Percentiles rank a stretch among this genome's conserved stretches.
Evolutionary conservation across 2,113 vertebrate genomes (phyloP).

Genomic region (Mohoua ochrocephala): DNA sequence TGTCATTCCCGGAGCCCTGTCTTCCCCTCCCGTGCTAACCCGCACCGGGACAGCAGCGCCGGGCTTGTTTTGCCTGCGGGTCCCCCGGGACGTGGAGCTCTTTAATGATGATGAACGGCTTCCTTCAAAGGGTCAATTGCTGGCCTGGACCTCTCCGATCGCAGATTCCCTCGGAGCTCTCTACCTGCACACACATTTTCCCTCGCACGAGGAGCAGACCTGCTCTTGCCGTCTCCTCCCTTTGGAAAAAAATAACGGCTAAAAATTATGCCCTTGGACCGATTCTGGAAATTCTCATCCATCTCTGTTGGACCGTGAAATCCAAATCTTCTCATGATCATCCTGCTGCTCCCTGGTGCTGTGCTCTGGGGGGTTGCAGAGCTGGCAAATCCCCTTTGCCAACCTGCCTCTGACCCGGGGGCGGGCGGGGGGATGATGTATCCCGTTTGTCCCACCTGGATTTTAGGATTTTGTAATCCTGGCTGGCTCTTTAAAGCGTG

Average conservation of each 20-base stretch:
- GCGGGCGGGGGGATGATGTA: neutral
- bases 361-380: neutral
- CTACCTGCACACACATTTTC: neutral
- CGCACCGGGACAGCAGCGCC: neutral
- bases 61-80: neutral
- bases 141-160: neutral
- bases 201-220: neutral
- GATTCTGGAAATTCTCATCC: neutral
- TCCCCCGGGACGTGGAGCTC: neutral
- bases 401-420: neutral
- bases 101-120: slow-evolving; percentile 26
- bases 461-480: neutral
- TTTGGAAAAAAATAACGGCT: neutral
- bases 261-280: neutral
- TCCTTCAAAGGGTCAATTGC: neutral
- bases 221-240: neutral
- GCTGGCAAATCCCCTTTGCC: neutral
- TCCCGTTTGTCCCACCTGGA: neutral
- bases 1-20: neutral
- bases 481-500: neutral
- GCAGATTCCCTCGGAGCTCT: neutral
- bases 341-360: neutral
- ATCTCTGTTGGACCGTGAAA: neutral
- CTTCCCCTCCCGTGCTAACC: neutral
- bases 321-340: neutral